Evolutionary conservation across 1,140 invertebrate genomes (phyloP).

Genomic region (honey bee (Apis mellifera)): Amel_HAv3.1 CM009941.2:10006001-10006500

Average conservation of each 20-base stretch:
- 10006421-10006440: too few relatives aligned
- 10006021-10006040: constrained; percentile 70
- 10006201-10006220: constrained; percentile 33
- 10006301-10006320: constrained; percentile 5
- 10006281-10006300: constrained; percentile 1
- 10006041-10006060: constrained; percentile 67
- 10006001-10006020: constrained; percentile 37
- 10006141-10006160: constrained; percentile 40
- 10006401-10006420: background rate
- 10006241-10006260: constrained; percentile 16
- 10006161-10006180: constrained; percentile 48
- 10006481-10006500: background rate
- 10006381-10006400: background rate
- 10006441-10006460: background rate
- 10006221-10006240: constrained; percentile 24
- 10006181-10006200: constrained; percentile 32
- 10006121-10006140: constrained; percentile 70
- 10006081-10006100: constrained; percentile 69
- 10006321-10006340: background rate
- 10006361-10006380: constrained; percentile 5
- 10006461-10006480: background rate
- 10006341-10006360: background rate
- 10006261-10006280: constrained; percentile 9
- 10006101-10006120: constrained; percentile 63
- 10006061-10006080: constrained; percentile 72